Base-by-base conservation (phyloP, 2,888 invertebrate species). In the Luffia ferchaultella region DNA sequence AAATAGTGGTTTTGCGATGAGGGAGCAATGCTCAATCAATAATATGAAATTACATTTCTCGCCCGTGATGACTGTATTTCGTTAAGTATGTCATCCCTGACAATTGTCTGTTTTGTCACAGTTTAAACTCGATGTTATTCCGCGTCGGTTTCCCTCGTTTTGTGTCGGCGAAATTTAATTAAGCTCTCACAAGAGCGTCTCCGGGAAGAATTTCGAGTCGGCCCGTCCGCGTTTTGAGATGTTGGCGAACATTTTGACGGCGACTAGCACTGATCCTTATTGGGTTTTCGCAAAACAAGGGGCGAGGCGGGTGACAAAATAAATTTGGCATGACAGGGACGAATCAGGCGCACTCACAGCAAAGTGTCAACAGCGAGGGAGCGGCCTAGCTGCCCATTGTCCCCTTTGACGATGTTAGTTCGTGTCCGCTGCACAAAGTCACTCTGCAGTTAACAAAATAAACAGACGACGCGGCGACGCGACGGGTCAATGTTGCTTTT, bases 381-480 rank as follows among this genome's bases (percentile, higher is more conserved):
- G 55, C 52, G 53, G 54, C 60, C 30, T 19, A 42, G 42, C 30
- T 61, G 65, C 66, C 66, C 67, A 64, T 60, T 61, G 65, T 63
- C 45, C 68, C 67, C 67, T 69, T 65, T 73, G 67, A 70, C 70
- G 67, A 67, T 60, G 67, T 71, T 70, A 70, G 70, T 67, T 67
- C 66, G 64, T 66, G 70, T 67, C 68, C 67, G 63, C 63, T 68
- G 72, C 68, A 72, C 72, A 72, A 72, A 74, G 74, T 68, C 71
- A 63, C n/a, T n/a, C 58, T 54, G 44, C 16, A n/a, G 7, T 40
- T 40, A 15, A n/a, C n/a, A n/a, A n/a, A n/a, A n/a, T n/a, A n/a
- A n/a, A n/a, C n/a, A n/a, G n/a, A n/a, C n/a, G n/a, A 9, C 9
- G 41, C 9, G 15, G 9, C 41, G 41, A 40, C 52, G 53, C 58